Base-by-base conservation (phyloP, 2,113 vertebrate genomes). In the Probosciger aterrimus region DNA sequence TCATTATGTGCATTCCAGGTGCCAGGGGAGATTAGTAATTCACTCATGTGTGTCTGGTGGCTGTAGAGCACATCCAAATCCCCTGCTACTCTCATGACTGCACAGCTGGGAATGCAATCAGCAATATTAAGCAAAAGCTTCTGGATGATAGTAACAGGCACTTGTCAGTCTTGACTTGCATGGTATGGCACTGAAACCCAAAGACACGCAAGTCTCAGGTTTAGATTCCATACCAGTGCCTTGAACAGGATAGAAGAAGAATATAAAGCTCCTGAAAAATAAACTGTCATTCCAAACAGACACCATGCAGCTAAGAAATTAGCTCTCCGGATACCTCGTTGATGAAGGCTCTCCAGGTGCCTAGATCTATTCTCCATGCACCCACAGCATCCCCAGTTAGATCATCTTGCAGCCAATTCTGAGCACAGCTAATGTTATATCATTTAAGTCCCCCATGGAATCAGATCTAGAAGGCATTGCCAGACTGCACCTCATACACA, bases 61-160 rank as follows among this genome's bases (percentile, higher is more conserved):
- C n/a, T 86, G 78, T 90, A 86, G 75, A 96, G 49, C 46, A 74
- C 63, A 83, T 95, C 76, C 50, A 82, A 94, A 90, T 88, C 68
- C 55, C 43, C 44, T 55, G 67, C 75, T 88, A 18, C 23, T 78
- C 64, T 94, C 50, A 46, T 35, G 33, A 39, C 90, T 86, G 57
- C 63, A 67, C 27, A 59, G 71, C 31, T 43, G 23, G 78, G 49
- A 90, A 88, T 4, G 1, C n/a, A 80, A 62, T 77, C 35, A 88
- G 37, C 89, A 92, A 82, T 63, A 76, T 37, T 69, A 73, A 65
- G 53, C 28, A 63, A 70, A 95, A 73, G 14, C 46, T 74, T 86
- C 71, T 2, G 1, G n/a, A 74, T 81, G 9, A 43, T 11, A 70
- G 28, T 24, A 47, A 23, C 28, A 74, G 20, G 18, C 49, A 77